These are phyloP conservation scores for Trididemnum nubilum DNA, from an alignment of 23 tunicate species.

Conservation along the genomic window DNA sequence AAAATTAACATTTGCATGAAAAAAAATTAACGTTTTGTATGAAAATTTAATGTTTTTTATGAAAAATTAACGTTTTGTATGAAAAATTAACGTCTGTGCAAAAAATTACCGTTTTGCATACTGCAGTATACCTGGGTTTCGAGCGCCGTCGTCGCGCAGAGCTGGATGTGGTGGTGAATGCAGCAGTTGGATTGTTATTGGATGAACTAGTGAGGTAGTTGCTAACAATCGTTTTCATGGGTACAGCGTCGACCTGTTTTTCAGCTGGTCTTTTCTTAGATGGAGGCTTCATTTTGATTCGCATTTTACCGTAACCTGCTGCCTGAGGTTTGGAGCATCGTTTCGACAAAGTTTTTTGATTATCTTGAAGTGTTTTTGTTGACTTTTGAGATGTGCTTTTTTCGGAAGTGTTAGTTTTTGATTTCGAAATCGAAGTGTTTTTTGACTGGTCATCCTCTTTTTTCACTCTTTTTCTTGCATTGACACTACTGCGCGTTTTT, in stretches of 20 bases:
- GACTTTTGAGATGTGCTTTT: background rate
- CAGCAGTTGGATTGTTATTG: too few species aligned
- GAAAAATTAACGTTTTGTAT: too few species aligned
- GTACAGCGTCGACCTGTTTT: background rate
- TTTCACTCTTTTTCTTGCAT: background rate
- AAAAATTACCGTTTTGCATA: too few species aligned
- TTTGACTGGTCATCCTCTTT: background rate
- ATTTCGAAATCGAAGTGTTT: background rate
- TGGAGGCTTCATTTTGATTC: background rate
- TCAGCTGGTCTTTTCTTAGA: background rate
- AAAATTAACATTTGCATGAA: too few species aligned
- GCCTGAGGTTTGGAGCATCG: background rate
- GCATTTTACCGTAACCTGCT: background rate
- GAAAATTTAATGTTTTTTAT: too few species aligned
- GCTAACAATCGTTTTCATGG: background rate
- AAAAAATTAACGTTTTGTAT: too few species aligned
- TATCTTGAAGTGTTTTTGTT: too few species aligned
- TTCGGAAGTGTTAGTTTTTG: background rate
- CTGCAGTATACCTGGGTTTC: too few species aligned
- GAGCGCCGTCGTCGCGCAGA: background rate
- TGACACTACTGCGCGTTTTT: background rate
- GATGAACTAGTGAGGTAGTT: conserved; percentile 1
- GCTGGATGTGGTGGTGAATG: background rate
- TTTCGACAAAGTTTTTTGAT: too few species aligned
- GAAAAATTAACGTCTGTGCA: too few species aligned